Evolutionary conservation across 92 coral and sea anemone species (phyloP).

Genomic region (Anthopleura xanthogrammica): DNA sequence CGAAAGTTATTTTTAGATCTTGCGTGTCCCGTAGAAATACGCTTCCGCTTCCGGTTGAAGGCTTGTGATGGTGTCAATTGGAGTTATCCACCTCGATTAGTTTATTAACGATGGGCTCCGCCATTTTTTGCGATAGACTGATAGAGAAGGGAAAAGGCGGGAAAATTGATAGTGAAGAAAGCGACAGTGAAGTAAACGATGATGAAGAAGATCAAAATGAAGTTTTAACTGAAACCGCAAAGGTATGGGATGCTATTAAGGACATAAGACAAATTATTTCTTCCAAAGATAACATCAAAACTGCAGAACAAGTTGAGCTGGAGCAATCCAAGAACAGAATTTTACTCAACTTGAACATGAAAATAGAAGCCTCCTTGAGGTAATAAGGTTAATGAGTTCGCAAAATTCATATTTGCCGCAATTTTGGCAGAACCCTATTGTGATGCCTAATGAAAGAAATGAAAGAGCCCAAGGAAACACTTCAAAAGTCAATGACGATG

Average conservation of each 20-base stretch:
- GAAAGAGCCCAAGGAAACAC: too few relatives aligned
- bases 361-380: constrained; percentile 30
- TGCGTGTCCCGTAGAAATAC: too few relatives aligned
- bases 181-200: background rate
- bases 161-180: background rate
- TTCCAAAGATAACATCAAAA: constrained; percentile 22
- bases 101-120: too few relatives aligned
- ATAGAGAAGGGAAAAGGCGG: background rate
- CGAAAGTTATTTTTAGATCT: too few relatives aligned
- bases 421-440: background rate
- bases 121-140: background rate
- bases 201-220: constrained; percentile 2
- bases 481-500: background rate
- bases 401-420: constrained; percentile 28
- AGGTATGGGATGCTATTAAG: constrained; percentile 23
- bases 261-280: background rate
- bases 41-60: too few relatives aligned
- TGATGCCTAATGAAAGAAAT: background rate
- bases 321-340: constrained; percentile 31
- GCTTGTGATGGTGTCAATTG: too few relatives aligned
- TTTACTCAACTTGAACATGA: constrained; percentile 30
- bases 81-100: too few relatives aligned
- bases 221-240: constrained; percentile 20
- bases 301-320: constrained; percentile 29
- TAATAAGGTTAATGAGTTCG: constrained; percentile 30